Evolutionary conservation across 2,113 vertebrate genomes (phyloP), one percentile per base, ranked within the genome.

Genomic region (Daphoenositta chrysoptera): DNA sequence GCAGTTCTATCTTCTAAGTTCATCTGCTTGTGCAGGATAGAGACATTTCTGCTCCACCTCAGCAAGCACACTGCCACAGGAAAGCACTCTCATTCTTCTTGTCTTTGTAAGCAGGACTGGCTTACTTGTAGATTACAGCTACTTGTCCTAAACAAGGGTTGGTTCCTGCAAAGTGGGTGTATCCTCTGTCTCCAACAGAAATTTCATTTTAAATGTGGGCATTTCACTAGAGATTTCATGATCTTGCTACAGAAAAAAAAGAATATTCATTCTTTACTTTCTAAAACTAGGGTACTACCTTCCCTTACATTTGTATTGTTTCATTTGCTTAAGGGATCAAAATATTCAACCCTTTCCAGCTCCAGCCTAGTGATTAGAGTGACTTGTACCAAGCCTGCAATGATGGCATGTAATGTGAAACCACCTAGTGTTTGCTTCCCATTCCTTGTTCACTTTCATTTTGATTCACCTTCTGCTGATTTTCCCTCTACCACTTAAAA

Each of bases 291-390:
- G 9, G 30, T 87, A 45, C 28, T 64, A 76, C n/a, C 70, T 83
- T 73, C 26, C 28, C 45, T 89, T 47, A 63, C 3, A 1, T 40
- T 82, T 21, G 23, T 14, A 18, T 35, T 85, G 31, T 57, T 68
- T 65, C 8, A 39, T 37, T 76, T 56, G 40, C 27, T 40, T 42
- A 76, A 50, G 31, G 42, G 63, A 88, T 57, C 75, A 90, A 92
- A 88, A 75, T 60, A 70, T 10, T 51, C 37, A 89, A 58, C 33
- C 39, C 16, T 24, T 87, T 87, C 57, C 64, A 93, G 47, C 54
- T 80, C 72, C n/a, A 54, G 56, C 87, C 78, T 47, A 79, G 73
- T 78, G 79, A 87, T 79, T 40, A 66, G 15, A 88, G 39, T 42
- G 48, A 66, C 48, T 61, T 44, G 48, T 47, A 87, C 27, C 51